Evolutionary conservation across 2,113 vertebrate genomes (phyloP).

Genomic region (Miniopterus natalensis): DNA sequence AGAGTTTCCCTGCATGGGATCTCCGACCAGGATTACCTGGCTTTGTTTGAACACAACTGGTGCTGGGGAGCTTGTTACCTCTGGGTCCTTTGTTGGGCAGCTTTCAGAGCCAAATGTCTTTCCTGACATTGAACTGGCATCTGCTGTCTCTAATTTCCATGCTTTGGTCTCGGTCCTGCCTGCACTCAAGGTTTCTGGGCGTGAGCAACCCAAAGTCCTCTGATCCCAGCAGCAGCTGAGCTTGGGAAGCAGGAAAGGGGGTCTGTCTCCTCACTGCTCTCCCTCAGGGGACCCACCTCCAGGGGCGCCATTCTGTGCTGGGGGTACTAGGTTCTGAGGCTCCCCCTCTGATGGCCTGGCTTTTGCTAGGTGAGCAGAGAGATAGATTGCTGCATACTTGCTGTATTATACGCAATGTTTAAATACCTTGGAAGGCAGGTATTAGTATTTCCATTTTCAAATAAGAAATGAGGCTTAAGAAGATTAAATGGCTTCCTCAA

Average conservation of each 20-base stretch:
- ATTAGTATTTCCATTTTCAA: neutral
- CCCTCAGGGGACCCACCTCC: fast-evolving
- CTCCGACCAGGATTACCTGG: conserved; percentile 58
- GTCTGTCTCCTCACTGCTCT: neutral
- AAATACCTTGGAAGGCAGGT: neutral
- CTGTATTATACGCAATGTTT: neutral
- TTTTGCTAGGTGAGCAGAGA: neutral
- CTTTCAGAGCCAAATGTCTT: neutral
- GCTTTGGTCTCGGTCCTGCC: neutral
- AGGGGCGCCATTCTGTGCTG: neutral
- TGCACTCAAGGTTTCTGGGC: neutral
- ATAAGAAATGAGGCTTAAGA: neutral
- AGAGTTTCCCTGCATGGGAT: neutral
- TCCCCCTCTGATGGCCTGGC: neutral
- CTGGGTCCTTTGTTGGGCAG: neutral
- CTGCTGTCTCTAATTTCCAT: conserved; percentile 12
- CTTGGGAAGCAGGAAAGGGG: neutral
- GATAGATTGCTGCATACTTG: neutral
- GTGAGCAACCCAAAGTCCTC: neutral
- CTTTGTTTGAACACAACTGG: conserved; percentile 56
- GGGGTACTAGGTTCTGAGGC: no score
- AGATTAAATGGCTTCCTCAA: neutral
- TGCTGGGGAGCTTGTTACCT: conserved; percentile 33
- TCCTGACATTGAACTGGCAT: neutral
- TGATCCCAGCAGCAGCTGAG: neutral